Percentiles rank a stretch among this genome's conserved stretches.
These are phyloP conservation scores for Cathartes aura DNA, from an alignment of 2,113 vertebrate species.

Conservation along the genomic window DNA sequence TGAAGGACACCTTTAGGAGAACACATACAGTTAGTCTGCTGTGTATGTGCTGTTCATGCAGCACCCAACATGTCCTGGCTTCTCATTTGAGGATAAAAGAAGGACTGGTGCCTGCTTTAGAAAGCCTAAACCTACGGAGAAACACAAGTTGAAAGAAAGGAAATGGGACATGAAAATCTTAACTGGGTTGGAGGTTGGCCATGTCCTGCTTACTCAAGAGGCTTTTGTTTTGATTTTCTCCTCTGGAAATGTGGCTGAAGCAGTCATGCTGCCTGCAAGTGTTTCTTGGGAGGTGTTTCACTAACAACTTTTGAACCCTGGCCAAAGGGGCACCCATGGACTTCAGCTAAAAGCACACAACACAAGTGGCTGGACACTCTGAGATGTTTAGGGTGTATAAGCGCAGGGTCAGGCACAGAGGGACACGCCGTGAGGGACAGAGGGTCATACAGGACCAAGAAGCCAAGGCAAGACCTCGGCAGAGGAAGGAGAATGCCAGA, in stretches of 20 bases:
- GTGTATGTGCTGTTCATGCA: not conserved
- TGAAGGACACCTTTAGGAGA: not conserved
- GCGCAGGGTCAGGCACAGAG: rapidly evolving
- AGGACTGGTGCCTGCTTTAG: not conserved
- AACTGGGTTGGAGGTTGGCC: not conserved
- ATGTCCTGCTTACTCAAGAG: not conserved
- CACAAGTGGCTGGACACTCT: not conserved
- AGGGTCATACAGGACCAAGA: not conserved
- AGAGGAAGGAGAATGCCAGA: not conserved
- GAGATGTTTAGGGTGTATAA: not conserved
- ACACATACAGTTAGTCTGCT: not conserved
- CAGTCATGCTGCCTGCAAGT: not conserved
- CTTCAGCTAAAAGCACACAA: not conserved
- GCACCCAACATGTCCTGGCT: not conserved
- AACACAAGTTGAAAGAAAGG: not conserved
- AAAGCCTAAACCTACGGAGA: not conserved
- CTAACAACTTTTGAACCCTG: not conserved
- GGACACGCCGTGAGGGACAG: rapidly evolving
- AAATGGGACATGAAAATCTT: not conserved
- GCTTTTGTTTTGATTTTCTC: not conserved
- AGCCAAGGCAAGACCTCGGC: not conserved
- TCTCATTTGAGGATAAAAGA: not conserved
- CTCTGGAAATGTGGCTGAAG: not conserved
- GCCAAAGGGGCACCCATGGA: not conserved
- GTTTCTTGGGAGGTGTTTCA: not conserved